Evolutionary conservation across 2,113 vertebrate genomes (phyloP).

Genomic region (Saguinus midas): DNA sequence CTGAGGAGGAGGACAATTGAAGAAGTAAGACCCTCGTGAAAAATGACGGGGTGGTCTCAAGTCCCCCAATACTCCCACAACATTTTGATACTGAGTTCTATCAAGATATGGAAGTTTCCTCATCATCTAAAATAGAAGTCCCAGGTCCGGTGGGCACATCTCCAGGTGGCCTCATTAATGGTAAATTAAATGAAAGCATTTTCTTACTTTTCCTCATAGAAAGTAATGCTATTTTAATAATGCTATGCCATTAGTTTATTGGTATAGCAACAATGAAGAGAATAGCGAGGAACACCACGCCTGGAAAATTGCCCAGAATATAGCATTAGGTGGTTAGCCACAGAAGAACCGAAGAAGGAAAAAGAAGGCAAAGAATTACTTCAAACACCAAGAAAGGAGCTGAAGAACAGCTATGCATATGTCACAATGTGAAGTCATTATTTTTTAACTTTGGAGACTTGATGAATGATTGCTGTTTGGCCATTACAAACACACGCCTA

Average conservation of each 20-base stretch:
- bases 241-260: conserved; percentile 17
- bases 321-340: background rate
- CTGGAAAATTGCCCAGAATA: conserved; percentile 47
- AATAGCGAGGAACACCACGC: background rate
- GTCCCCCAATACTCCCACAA: background rate
- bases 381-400: background rate
- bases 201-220: conserved; percentile 40
- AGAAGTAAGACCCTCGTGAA: background rate
- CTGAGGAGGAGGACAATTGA: background rate
- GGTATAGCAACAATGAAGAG: conserved; percentile 43
- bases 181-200: conserved; percentile 61
- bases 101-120: background rate
- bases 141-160: background rate
- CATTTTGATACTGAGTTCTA: background rate
- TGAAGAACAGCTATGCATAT: no score
- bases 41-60: background rate
- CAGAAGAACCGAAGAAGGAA: background rate
- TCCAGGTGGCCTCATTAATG: conserved; percentile 29
- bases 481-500: background rate
- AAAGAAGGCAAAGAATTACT: background rate
- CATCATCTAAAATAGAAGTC: background rate
- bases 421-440: background rate
- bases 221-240: conserved; percentile 62
- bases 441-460: background rate
- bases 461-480: background rate